A percentile compares a stretch with the other conserved stretches of the same genome.
Conservation (phyloP, 2,888 invertebrate genomes). For the Clusia tigrina region DNA sequence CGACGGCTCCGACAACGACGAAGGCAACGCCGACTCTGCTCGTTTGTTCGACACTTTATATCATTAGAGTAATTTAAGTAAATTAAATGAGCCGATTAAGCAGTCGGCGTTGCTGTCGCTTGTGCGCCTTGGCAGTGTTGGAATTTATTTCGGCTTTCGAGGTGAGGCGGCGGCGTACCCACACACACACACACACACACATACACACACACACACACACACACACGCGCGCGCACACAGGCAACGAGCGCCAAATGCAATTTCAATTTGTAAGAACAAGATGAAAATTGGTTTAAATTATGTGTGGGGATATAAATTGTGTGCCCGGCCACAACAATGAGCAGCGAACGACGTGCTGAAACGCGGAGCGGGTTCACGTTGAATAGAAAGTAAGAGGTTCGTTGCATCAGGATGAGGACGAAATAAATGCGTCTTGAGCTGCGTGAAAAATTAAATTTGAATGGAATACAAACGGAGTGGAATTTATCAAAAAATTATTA, state of each 20-base stretch:
- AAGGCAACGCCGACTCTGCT: background rate
- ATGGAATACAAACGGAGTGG: too few relatives aligned
- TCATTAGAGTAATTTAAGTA: slow-evolving; percentile 61
- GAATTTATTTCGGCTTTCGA: slow-evolving; percentile 53
- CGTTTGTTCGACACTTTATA: slow-evolving; percentile 40
- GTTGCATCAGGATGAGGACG: too few relatives aligned
- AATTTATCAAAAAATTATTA: too few relatives aligned
- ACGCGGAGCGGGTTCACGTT: background rate
- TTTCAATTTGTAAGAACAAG: slow-evolving; percentile 57
- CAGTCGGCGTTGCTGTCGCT: slow-evolving; percentile 18
- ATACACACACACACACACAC: background rate
- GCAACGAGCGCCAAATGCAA: slow-evolving; percentile 34
- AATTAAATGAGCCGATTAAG: slow-evolving; percentile 60
- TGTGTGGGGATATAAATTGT: slow-evolving; percentile 1
- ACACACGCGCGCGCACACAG: background rate
- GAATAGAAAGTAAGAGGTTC: too few relatives aligned
- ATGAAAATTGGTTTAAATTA: slow-evolving; percentile 37
- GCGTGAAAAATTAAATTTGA: too few relatives aligned
- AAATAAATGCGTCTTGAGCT: too few relatives aligned
- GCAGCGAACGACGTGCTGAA: background rate
- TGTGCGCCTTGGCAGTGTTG: background rate
- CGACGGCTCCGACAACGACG: background rate
- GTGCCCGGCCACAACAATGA: too few relatives aligned
- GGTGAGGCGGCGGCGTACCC: background rate
- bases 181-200: background rate